Base-by-base conservation (phyloP, 2,888 invertebrate genomes). In the Plebejus melissa region DNA sequence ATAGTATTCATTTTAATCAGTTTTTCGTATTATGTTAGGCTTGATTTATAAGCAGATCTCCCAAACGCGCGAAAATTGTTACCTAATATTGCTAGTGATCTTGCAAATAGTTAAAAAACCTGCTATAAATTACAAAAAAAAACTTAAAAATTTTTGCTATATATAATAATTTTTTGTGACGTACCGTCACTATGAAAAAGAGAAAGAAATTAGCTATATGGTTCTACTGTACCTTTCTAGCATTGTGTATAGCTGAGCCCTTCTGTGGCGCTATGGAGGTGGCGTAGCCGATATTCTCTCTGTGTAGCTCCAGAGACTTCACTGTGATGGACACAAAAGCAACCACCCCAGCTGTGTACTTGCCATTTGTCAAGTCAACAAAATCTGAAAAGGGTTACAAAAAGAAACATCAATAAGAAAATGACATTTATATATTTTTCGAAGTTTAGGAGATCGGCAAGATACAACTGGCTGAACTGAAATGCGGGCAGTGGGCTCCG, bases 231-330 rank as follows among this genome's bases (percentile, higher is more conserved):
- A 94, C 94, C 88, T 93, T 94, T 80, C 94, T 87, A 4, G 93
- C 90, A 79, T 88, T 90, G 77, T 90, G 89, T 76, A 94, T 91
- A 11, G 94, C 93, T 0, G 88, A 72, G 22, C 72, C 72, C 77
- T 94, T 94, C 74, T 82, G 84, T 16, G 81, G 80, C 3, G 89
- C 89, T 0, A 84, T 77, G 1, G 88, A 83, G 9, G 93, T 93
- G 41, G 92, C 93, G 80, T 94, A 94, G 2, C 94, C 94, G 7
- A 93, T 86, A 80, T 94, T 93, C 80, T 93, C 93, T 1, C 94
- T 82, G 74, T 89, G 90, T n/a, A 94, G 90, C 75, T 91, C 91
- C 0, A 93, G 81, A 50, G 83, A 88, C 82, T 92, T 93, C 69
- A 94, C 88, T 0, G 85, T 84, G 13, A 94, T 82, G 0, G 89